phyloP scores from a whole-genome alignment of 1,140 invertebrate genomes.

The Scaptomyza hsui region DNA sequence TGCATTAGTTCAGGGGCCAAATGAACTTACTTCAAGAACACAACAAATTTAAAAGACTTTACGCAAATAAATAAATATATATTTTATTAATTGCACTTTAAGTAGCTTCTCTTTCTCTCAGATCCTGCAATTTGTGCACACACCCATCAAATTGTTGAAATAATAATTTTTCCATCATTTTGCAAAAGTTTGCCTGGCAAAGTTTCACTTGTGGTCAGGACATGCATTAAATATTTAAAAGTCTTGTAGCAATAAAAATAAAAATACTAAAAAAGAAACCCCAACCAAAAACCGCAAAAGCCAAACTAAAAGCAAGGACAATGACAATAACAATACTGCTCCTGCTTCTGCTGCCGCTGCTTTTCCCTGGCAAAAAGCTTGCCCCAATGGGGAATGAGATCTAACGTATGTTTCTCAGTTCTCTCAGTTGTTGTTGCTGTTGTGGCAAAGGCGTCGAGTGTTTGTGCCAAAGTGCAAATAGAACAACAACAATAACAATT shows the following conservation, averaged over 20 bases:
- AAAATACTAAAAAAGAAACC: constrained; percentile 34
- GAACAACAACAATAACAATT: constrained; percentile 82
- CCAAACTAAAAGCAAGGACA: constrained; percentile 50
- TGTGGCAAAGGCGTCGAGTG: constrained; percentile 63
- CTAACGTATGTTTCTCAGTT: constrained; percentile 70
- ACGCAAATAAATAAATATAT: not conserved
- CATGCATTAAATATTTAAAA: constrained; percentile 71
- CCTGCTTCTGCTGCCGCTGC: not conserved
- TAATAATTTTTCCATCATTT: constrained; percentile 18
- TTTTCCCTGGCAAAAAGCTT: constrained; percentile 22
- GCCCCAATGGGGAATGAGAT: constrained; percentile 67
- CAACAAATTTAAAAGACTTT: not conserved
- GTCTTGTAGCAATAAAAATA: constrained; percentile 61
- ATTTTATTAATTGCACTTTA: not conserved
- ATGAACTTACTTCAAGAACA: not conserved
- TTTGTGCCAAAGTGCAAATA: constrained; percentile 80
- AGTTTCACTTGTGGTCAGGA: not conserved
- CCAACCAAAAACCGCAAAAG: constrained; percentile 44
- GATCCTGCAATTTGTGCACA: not conserved
- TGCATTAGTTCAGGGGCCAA: constrained; percentile 22
- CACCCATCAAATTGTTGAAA: constrained; percentile 16
- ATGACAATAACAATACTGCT: constrained; percentile 27
- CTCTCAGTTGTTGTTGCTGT: constrained; percentile 22
- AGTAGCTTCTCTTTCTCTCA: no score
- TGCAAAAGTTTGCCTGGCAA: not conserved